Evolutionary conservation across 2,113 vertebrate genomes (phyloP), one percentile per base, ranked within the genome.

Genomic region (Octodon degus): DNA sequence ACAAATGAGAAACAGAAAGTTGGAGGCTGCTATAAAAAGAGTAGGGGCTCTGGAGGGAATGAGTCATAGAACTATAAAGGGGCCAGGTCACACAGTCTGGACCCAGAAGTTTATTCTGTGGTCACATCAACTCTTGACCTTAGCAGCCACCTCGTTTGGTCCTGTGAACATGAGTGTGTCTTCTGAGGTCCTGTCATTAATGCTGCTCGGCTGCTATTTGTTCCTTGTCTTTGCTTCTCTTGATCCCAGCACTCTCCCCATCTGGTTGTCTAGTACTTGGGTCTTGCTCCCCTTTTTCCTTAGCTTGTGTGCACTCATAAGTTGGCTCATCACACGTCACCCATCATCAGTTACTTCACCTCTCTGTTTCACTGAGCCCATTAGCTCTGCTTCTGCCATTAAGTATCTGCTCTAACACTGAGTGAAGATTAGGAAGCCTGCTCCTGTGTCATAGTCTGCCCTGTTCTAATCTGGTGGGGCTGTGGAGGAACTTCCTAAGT

Each of bases 161-260:
- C 25, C 72, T 19, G 0, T 0, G 19, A 81, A 27, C 5, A 3
- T n/a, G 20, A 2, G 0, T 37, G 24, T 10, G 0, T 87, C 50
- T 47, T 79, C 58, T 32, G 34, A 25, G 40, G 24, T 25, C 27
- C 25, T 1, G 1, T 32, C 1, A 0, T 37, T 14, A 17, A 13
- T 2, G 2, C 60, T 16, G 10, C 53, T 90, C 10, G 55, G 53
- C 40, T 60, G 0, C 2, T 58, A 2, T 37, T 67, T n/a, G n/a
- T n/a, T n/a, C n/a, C 8, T 43, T 17, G 16, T 72, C 55, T 67
- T 24, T 82, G 76, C 14, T 53, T 80, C 67, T 76, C 24, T 5
- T 76, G 11, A 25, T 76, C 24, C 40, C 20, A 12, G 11, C 50
- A 22, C 17, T 85, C 27, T 83, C 50, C 17, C 43, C 55, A 74